Evolutionary conservation across 2,797 vertebrate genomes (phyloP), one percentile per base, ranked within the genome.

Genomic region (Petrocephalus sullivani): DNA sequence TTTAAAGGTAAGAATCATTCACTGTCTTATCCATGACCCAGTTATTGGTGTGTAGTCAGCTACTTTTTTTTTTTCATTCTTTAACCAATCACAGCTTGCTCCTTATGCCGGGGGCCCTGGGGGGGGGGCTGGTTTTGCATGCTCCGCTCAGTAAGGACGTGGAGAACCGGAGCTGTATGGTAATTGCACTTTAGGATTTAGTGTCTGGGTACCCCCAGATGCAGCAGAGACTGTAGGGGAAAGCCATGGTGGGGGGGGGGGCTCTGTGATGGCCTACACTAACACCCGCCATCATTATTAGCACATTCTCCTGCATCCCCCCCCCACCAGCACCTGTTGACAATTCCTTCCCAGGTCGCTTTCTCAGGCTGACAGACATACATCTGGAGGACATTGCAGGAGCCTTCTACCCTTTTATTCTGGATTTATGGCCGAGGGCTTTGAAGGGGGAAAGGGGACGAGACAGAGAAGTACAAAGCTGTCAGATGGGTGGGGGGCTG

Each of bases 381-480:
- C 95, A 96, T 96, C 95, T 96, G 95, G 95, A 94, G 95, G 94
- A 94, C 89, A 91, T 90, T 92, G 90, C 90, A 82, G 86, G 83
- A 85, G 67, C 28, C 75, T 51, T 90, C 88, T 87, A 84, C 71
- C n/a, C 71, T 64, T 90, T 89, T 87, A 87, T 87, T 88, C 89
- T 89, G 91, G 91, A 95, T 95, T 95, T 95, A 95, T 91, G 86
- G 91, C 8, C 16, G 14, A 89, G 6, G 89, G 88, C 90, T 92
- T 93, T 90, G 89, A 91, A 87, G 90, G 90, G 71, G 41, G 19
- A 6, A 81, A 41, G n/a, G 85, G 87, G 90, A 87, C 23, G 87
- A 87, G 89, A 87, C 71, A 83, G 86, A 87, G 86, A 12, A 89
- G 82, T 67, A 87, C 89, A 90, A 71, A 87, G 82, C 23, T 61